A percentile compares a stretch with the other conserved stretches of the same genome.
Evolutionary conservation across 2,797 vertebrate genomes (phyloP).

Genomic region (Acomys russatus): DNA sequence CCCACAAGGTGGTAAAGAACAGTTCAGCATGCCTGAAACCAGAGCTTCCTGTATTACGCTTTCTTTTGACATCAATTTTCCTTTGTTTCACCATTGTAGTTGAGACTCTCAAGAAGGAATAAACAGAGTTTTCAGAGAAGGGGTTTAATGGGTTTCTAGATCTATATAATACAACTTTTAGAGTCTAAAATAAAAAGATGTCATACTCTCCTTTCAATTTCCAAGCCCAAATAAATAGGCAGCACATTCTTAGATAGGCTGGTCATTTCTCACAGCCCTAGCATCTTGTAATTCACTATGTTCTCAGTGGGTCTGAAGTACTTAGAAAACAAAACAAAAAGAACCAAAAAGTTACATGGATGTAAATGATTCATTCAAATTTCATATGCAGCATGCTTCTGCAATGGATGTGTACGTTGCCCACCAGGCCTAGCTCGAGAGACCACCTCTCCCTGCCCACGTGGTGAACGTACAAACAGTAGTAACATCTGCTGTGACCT

Average conservation of each 20-base stretch:
- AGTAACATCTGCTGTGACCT: neutral
- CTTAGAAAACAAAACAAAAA: too few species aligned
- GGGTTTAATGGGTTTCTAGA: neutral
- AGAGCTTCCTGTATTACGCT: conserved; percentile 20
- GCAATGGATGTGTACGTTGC: neutral
- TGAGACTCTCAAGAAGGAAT: conserved; percentile 20
- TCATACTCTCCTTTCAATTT: conserved; percentile 9
- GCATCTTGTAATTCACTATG: neutral
- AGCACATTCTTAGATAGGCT: neutral
- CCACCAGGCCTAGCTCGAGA: neutral
- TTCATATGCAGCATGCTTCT: neutral
- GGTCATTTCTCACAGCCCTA: neutral
- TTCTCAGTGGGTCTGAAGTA: neutral
- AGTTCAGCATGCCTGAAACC: conserved; percentile 47
- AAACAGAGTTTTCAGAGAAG: neutral
- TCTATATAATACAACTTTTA: conserved; percentile 24
- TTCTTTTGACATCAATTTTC: conserved; percentile 6
- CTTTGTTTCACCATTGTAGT: conserved; percentile 18
- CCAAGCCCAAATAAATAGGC: neutral
- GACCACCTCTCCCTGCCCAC: neutral
- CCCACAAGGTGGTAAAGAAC: neutral
- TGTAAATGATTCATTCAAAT: neutral
- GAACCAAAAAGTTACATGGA: too few species aligned
- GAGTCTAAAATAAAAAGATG: neutral
- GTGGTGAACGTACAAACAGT: neutral